Conservation (phyloP, 1,140 invertebrate species). For the Apocrypta bakeri region DNA sequence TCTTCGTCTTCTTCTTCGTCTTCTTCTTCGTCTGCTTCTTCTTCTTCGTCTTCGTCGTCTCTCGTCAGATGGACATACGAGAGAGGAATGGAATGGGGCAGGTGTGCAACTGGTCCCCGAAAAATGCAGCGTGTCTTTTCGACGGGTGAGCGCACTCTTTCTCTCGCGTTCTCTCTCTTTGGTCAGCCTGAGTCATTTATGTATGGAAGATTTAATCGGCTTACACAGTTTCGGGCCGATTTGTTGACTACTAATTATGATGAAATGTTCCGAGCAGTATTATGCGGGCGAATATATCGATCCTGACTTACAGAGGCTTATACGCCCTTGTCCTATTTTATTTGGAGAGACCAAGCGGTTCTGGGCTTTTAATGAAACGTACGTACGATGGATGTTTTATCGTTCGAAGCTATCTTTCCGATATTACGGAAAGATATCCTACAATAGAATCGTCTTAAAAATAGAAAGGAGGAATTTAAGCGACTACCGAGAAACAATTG, state of each 20-base stretch:
- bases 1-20: background rate
- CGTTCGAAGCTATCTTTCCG: no score
- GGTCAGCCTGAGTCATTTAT: no score
- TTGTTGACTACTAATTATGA: slow-evolving; percentile 1
- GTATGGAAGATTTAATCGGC: slow-evolving; percentile 4
- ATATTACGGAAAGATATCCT: no score
- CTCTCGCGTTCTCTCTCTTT: no score
- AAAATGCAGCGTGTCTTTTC: background rate
- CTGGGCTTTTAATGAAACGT: no score
- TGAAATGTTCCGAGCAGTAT: slow-evolving; percentile 8
- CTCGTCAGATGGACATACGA: background rate
- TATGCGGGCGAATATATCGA: background rate
- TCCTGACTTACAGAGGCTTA: background rate
- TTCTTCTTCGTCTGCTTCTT: background rate
- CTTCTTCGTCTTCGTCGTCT: background rate
- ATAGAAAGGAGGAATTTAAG: background rate
- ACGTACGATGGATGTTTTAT: background rate
- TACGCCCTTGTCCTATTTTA: background rate
- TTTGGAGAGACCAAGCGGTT: background rate
- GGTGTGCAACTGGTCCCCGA: slow-evolving; percentile 13
- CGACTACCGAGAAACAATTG: background rate
- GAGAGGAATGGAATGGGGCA: slow-evolving; percentile 4
- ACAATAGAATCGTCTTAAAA: no score
- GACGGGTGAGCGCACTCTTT: background rate
- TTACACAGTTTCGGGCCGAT: background rate